Percentiles rank a stretch among this genome's conserved stretches.
These are phyloP conservation scores for Lasioglossum pauxillum DNA, from an alignment of 2,888 invertebrate species.

Conservation along the genomic window DNA sequence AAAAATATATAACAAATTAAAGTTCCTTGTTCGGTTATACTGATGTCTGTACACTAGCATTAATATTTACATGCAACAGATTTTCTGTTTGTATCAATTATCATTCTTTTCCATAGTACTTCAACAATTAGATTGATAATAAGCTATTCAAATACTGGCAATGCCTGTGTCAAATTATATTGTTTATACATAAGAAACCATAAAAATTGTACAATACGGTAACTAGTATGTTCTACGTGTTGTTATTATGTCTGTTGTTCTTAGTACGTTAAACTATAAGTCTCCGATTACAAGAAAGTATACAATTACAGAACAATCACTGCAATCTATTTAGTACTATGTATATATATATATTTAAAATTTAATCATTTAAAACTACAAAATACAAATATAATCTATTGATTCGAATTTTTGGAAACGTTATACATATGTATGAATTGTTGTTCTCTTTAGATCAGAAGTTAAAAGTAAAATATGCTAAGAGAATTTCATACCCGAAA, in stretches of 20 bases:
- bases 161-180: neutral
- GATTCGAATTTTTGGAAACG: neutral
- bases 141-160: neutral
- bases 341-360: neutral
- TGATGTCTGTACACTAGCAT: neutral
- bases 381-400: neutral
- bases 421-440: neutral
- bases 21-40: neutral
- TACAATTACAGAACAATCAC: neutral
- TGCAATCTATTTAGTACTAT: neutral
- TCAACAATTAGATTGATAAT: neutral
- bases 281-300: neutral
- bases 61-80: neutral
- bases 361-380: neutral
- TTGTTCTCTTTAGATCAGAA: neutral
- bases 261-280: neutral
- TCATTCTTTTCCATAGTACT: neutral
- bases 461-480: conserved; percentile 3
- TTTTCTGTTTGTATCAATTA: neutral
- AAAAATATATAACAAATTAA: neutral
- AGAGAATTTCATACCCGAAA: conserved; percentile 66
- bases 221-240: neutral
- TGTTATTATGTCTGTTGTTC: neutral
- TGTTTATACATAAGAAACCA: neutral
- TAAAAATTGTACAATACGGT: neutral